Evolutionary conservation across 2,797 vertebrate species (phyloP).

Genomic region (Enteromius afrohamiltoni): DNA sequence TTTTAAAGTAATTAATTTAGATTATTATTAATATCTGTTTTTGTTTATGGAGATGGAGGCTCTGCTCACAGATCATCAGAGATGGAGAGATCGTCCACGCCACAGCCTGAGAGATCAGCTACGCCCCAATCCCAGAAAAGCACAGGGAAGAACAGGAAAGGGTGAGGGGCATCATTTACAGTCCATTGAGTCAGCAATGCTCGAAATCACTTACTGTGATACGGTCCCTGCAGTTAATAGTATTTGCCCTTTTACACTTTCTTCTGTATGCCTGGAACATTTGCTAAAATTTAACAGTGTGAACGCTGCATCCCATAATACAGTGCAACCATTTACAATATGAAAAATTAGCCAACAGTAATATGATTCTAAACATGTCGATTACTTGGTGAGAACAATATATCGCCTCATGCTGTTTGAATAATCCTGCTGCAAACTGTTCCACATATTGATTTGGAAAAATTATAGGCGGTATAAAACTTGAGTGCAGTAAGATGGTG

Average conservation of each 20-base stretch:
- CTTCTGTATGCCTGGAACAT: not conserved
- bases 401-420: not conserved
- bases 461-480: slow-evolving; percentile 8
- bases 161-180: slow-evolving; percentile 74
- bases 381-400: not conserved
- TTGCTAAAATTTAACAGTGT: not conserved
- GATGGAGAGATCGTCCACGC: slow-evolving; percentile 17
- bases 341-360: not conserved
- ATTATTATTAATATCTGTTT: slow-evolving; percentile 19
- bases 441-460: not conserved
- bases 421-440: not conserved
- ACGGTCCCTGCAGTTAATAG: not conserved
- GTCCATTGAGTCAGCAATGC: not conserved
- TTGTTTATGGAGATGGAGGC: slow-evolving; percentile 48
- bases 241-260: not conserved
- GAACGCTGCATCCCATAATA: not conserved
- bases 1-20: no score
- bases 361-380: not conserved
- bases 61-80: slow-evolving; percentile 55
- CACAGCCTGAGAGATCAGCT: slow-evolving; percentile 67
- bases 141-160: slow-evolving; percentile 74
- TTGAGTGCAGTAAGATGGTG: slow-evolving; percentile 11
- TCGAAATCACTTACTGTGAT: not conserved
- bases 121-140: slow-evolving; percentile 71
- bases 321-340: not conserved